Conservation (phyloP, 2,113 vertebrate species). For the Hemiscyllium ocellatum region DNA sequence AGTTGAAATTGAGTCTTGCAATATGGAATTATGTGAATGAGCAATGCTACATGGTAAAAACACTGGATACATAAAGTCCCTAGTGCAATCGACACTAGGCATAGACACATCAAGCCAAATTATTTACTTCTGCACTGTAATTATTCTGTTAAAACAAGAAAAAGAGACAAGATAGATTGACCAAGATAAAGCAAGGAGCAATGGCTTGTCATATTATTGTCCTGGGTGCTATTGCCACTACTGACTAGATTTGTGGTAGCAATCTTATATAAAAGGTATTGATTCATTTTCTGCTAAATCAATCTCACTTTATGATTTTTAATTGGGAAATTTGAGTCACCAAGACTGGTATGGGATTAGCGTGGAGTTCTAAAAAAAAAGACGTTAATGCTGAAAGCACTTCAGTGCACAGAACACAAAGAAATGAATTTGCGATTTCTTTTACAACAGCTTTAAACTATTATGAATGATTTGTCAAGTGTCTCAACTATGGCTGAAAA, state of each 20-base stretch:
- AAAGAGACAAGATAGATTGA: neutral
- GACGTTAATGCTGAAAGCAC: too few relatives aligned
- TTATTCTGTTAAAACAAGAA: neutral
- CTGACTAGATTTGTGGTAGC: neutral
- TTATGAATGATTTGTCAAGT: slow-evolving; percentile 25
- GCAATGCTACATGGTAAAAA: too few relatives aligned
- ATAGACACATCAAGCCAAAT: neutral
- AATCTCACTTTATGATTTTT: neutral
- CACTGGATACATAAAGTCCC: too few relatives aligned
- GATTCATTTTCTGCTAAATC: neutral
- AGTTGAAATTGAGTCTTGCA: too few relatives aligned
- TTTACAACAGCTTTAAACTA: neutral
- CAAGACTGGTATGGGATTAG: neutral
- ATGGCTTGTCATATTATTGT: neutral
- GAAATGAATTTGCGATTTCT: neutral
- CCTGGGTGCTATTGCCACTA: neutral
- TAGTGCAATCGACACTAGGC: neutral
- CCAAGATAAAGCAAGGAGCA: neutral
- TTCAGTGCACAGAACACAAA: neutral
- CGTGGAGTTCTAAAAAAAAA: neutral
- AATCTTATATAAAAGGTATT: neutral
- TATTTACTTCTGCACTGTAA: neutral
- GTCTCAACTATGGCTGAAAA: neutral
- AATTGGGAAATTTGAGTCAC: neutral
- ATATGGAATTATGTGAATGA: too few relatives aligned